These are phyloP conservation scores for Dermatophagoides farinae DNA, from an alignment of 1,140 invertebrate species.

Conservation along the genomic window DNA sequence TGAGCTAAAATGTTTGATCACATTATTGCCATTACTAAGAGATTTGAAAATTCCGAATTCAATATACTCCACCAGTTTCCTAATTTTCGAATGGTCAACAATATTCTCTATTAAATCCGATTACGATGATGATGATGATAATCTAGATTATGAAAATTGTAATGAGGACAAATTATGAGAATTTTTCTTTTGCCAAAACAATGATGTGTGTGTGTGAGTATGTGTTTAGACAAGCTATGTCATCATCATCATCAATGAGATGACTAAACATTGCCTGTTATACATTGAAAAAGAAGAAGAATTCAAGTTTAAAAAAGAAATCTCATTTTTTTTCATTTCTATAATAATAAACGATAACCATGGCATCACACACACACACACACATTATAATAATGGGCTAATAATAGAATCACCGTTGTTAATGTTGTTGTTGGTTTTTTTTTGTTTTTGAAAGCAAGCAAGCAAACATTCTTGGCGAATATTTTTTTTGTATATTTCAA, in stretches of 20 bases:
- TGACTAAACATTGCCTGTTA: not conserved
- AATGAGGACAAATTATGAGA: no score
- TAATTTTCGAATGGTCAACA: no score
- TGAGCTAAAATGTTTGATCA: no score
- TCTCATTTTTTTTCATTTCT: not conserved
- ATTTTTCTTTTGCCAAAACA: not conserved
- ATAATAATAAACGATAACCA: not conserved
- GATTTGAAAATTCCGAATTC: no score
- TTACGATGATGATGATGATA: no score
- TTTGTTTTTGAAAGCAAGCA: not conserved
- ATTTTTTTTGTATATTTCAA: no score
- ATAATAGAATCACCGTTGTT: not conserved
- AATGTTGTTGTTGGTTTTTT: not conserved
- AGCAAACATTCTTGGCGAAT: not conserved
- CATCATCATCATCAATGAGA: not conserved
- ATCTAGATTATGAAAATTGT: no score
- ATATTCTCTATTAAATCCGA: no score
- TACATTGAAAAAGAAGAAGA: not conserved
- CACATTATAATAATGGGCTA: not conserved
- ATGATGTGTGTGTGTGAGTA: no score
- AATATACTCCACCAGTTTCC: no score
- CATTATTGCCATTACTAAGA: no score
- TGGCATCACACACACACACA: not conserved
- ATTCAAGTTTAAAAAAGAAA: slow-evolving; percentile 9
- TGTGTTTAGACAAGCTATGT: no score